Conservation (phyloP, 2,888 invertebrate species). For the Gryllus longicercus region DNA sequence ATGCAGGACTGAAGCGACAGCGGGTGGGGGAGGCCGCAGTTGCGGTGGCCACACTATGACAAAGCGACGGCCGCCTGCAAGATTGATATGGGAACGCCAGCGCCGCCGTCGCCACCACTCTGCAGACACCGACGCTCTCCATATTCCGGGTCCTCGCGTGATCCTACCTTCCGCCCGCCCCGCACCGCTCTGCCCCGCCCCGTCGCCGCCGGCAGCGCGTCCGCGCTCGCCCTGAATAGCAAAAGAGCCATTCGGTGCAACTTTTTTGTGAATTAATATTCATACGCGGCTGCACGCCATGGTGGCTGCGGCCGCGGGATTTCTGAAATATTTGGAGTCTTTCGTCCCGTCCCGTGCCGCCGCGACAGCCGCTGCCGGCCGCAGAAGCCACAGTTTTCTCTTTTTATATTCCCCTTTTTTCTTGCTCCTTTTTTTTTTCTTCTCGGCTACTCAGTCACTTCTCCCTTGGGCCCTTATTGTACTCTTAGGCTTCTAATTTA, state of each 20-base stretch:
- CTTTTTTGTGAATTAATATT: conserved; percentile 3
- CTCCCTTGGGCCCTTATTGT: no score
- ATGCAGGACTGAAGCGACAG: no score
- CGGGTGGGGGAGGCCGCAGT: no score
- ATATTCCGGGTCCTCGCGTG: neutral
- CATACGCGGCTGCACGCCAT: neutral
- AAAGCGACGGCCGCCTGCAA: no score
- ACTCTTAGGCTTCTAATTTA: no score
- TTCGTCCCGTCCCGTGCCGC: neutral
- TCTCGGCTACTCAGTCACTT: no score
- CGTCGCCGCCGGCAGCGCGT: neutral
- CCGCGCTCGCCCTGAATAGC: conserved; percentile 8
- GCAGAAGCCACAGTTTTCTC: neutral
- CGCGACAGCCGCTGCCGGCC: no score
- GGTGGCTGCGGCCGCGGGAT: neutral
- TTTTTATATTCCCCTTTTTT: neutral
- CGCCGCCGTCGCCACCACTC: neutral
- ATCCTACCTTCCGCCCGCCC: neutral
- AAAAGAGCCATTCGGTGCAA: neutral
- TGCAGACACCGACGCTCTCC: neutral
- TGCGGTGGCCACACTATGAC: no score
- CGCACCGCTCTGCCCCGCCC: no score
- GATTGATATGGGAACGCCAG: neutral
- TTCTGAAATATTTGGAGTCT: conserved; percentile 2
- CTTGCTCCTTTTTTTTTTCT: no score